Conservation (phyloP, 2,797 vertebrate species). For the Macropus fuliginosus region DNA sequence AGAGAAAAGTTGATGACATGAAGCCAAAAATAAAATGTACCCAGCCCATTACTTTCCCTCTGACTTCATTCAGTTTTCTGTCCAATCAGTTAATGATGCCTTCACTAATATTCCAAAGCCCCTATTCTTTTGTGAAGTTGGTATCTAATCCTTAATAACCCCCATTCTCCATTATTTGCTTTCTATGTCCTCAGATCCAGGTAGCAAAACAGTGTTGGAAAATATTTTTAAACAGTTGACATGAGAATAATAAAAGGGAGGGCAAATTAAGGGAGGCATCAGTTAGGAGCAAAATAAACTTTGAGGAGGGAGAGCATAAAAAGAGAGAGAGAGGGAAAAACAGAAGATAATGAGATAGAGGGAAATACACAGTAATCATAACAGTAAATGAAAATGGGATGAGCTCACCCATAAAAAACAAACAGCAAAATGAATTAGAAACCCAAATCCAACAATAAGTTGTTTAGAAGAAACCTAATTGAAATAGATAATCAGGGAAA, state of each 20-base stretch:
- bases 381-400: neutral
- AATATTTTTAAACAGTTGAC: neutral
- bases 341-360: neutral
- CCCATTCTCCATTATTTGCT: neutral
- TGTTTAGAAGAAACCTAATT: neutral
- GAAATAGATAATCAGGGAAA: neutral
- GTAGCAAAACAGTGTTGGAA: neutral
- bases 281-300: no score
- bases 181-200: neutral
- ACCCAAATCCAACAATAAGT: neutral
- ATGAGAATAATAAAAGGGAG: neutral
- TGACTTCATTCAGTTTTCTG: neutral
- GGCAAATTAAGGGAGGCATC: neutral
- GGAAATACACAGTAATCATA: neutral
- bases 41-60: neutral
- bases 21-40: neutral
- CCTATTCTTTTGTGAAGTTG: neutral
- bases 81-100: neutral
- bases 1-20: neutral
- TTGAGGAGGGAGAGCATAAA: neutral
- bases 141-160: neutral
- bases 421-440: neutral
- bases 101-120: neutral
- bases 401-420: neutral
- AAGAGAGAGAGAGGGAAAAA: neutral